Conservation (phyloP, 2,888 invertebrate species). For the Neocrepidodera transversa region DNA sequence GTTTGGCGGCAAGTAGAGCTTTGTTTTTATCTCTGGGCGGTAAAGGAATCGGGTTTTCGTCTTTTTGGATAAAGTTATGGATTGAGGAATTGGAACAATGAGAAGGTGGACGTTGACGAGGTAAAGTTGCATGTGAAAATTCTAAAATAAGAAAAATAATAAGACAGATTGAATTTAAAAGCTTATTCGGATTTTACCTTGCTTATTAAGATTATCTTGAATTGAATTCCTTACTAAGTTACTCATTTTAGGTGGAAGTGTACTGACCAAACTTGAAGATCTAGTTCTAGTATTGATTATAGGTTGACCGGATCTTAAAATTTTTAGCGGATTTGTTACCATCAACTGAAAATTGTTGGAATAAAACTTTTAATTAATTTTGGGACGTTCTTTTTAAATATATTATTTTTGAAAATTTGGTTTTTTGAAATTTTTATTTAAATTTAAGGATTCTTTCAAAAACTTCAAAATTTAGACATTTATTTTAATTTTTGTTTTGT, state of each 20-base stretch:
- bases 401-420: too few relatives aligned
- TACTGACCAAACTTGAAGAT: conserved; percentile 51
- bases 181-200: conserved; percentile 33
- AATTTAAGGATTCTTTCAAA: too few relatives aligned
- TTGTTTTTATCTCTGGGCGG: conserved; percentile 79
- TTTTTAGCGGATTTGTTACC: conserved; percentile 68
- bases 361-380: too few relatives aligned
- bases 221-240: conserved; percentile 47
- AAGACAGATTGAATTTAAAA: conserved; percentile 1
- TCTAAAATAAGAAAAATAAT: conserved; percentile 19
- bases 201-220: conserved; percentile 48
- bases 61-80: conserved; percentile 41
- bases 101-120: conserved; percentile 41
- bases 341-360: conserved; percentile 53
- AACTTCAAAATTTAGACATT: too few relatives aligned
- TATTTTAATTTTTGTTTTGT: too few relatives aligned
- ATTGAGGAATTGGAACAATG: conserved; percentile 30
- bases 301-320: conserved; percentile 68
- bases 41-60: conserved; percentile 75
- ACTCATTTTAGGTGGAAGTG: conserved; percentile 47
- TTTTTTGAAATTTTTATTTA: too few relatives aligned
- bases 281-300: conserved; percentile 60
- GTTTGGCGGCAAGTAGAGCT: conserved; percentile 68
- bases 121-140: conserved; percentile 43
- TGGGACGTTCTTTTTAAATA: too few relatives aligned